Evolutionary conservation across 2,113 vertebrate species (phyloP).

Genomic region (Lathamus discolor): DNA sequence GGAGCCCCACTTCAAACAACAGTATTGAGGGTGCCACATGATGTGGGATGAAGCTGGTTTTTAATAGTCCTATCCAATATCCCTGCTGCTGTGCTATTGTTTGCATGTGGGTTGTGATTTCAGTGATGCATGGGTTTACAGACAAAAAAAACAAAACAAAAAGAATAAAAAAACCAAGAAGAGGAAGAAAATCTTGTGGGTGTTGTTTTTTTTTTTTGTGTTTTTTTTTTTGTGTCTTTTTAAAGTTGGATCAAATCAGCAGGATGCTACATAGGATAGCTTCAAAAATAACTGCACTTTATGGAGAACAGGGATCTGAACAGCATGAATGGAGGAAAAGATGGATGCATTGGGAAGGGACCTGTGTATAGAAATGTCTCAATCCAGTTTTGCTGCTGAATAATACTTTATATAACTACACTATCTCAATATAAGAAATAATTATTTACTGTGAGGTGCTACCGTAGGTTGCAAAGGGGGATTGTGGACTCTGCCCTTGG

Average conservation of each 20-base stretch:
- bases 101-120: not conserved
- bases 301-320: not conserved
- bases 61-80: not conserved
- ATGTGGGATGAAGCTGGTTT: not conserved
- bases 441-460: not conserved
- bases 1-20: not conserved
- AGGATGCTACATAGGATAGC: not conserved
- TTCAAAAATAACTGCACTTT: not conserved
- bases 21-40: accelerated
- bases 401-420: not conserved
- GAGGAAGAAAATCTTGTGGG: not conserved
- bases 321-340: not conserved
- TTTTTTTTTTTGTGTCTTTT: not conserved
- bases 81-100: not conserved
- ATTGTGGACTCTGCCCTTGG: not conserved
- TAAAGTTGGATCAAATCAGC: not conserved
- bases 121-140: not conserved
- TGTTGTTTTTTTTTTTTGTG: too few species aligned
- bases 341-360: not conserved
- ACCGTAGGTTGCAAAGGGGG: not conserved
- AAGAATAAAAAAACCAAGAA: not conserved
- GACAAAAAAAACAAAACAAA: not conserved
- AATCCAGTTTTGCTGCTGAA: not conserved
- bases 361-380: not conserved
- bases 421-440: not conserved